Conservation (phyloP, 2,888 invertebrate genomes). For the Anorthoa munda region DNA sequence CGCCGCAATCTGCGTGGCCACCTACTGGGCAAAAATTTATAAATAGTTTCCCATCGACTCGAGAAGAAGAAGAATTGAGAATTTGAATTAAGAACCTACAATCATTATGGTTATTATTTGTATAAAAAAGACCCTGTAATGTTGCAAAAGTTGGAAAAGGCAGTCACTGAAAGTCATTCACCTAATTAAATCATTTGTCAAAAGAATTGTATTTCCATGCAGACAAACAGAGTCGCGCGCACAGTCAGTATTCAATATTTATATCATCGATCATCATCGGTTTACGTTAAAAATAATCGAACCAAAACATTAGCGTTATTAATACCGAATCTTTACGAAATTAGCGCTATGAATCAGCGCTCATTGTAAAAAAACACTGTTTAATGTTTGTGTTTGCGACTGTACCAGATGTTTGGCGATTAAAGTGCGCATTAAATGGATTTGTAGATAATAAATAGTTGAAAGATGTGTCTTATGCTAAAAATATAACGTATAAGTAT, state of each 20-base stretch:
- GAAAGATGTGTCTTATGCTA: constrained; percentile 20
- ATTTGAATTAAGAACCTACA: no score
- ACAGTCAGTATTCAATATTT: constrained; percentile 37
- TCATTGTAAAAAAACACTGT: constrained; percentile 50
- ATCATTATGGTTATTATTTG: no score
- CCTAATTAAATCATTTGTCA: background rate
- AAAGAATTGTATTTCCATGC: background rate
- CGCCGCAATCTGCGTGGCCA: no score
- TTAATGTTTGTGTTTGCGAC: constrained; percentile 34
- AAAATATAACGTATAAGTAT: background rate
- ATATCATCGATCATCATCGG: constrained; percentile 45
- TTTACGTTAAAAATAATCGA: constrained; percentile 63
- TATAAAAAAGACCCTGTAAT: no score
- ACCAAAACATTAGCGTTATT: constrained; percentile 59
- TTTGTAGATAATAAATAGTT: constrained; percentile 47
- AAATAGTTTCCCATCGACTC: no score
- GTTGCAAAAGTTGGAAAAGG: background rate
- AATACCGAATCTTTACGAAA: constrained; percentile 53
- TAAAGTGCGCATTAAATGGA: constrained; percentile 37
- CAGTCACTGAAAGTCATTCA: background rate
- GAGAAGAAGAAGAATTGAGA: no score
- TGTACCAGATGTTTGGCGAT: constrained; percentile 53
- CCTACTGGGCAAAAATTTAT: no score
- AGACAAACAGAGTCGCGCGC: constrained; percentile 10
- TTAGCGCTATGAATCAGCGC: constrained; percentile 62